A percentile compares a stretch with the other conserved stretches of the same genome.
phyloP scores from a whole-genome alignment of 1,140 invertebrate genomes.

The Carcinoscorpius rotundicauda region DNA sequence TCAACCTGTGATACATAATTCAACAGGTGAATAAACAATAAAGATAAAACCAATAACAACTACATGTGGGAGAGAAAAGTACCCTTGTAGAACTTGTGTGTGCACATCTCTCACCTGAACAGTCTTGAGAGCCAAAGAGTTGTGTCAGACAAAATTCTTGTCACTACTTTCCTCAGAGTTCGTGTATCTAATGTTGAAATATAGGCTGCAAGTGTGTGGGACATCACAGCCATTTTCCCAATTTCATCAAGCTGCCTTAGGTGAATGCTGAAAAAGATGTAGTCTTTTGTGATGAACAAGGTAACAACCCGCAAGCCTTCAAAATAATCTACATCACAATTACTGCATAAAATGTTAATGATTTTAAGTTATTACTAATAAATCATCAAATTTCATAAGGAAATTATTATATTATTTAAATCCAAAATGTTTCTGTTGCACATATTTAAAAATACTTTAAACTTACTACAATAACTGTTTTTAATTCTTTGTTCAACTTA shows the following conservation, averaged over 20 bases:
- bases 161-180: constrained; percentile 53
- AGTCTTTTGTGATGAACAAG: neutral
- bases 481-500: too few species aligned
- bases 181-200: constrained; percentile 52
- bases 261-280: neutral
- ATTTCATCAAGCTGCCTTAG: constrained; percentile 44
- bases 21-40: too few species aligned
- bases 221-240: constrained; percentile 51
- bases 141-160: constrained; percentile 56
- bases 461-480: too few species aligned
- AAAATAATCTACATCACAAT: too few species aligned
- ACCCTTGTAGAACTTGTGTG: neutral
- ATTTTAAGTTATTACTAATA: too few species aligned
- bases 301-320: too few species aligned
- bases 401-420: too few species aligned
- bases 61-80: neutral
- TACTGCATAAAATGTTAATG: too few species aligned
- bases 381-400: too few species aligned
- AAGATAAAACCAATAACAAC: neutral
- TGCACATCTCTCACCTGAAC: constrained; percentile 46
- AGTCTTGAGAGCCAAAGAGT: constrained; percentile 63
- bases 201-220: constrained; percentile 60
- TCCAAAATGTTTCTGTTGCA: too few species aligned
- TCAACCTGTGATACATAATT: too few species aligned
- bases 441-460: too few species aligned